Conservation (phyloP, 2,797 vertebrate species). For the Pseudocheirus occidentalis region DNA sequence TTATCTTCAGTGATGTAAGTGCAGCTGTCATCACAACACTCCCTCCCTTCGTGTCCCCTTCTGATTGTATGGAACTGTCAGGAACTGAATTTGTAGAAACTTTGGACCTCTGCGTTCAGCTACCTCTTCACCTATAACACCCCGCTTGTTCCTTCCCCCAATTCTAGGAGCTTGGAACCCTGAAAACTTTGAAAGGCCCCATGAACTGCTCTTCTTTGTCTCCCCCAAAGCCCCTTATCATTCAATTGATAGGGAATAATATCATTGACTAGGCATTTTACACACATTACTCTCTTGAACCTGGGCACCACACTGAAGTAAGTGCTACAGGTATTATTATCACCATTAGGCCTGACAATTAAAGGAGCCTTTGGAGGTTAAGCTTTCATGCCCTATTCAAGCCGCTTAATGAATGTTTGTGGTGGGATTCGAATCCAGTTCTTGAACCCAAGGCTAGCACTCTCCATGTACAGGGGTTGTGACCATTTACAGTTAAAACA, state of each 20-base stretch:
- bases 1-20: slow-evolving; percentile 81
- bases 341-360: neutral
- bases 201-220: slow-evolving; percentile 68
- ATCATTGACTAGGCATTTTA: neutral
- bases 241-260: slow-evolving; percentile 51
- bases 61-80: slow-evolving; percentile 66
- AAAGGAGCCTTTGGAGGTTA: neutral
- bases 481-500: slow-evolving; percentile 5
- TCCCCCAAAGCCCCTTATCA: slow-evolving; percentile 66
- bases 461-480: slow-evolving; percentile 17
- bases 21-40: slow-evolving; percentile 77
- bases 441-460: slow-evolving; percentile 63
- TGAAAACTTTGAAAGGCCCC: slow-evolving; percentile 65
- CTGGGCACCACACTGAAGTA: neutral
- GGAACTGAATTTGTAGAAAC: slow-evolving; percentile 68
- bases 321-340: neutral
- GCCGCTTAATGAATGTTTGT: neutral
- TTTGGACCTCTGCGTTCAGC: slow-evolving; percentile 69
- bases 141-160: neutral
- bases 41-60: slow-evolving; percentile 78
- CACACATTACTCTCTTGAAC: neutral
- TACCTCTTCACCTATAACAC: neutral
- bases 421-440: slow-evolving; percentile 54
- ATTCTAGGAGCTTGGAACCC: slow-evolving; percentile 46
- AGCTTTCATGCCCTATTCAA: neutral